Base-by-base conservation (phyloP, 2,113 vertebrate genomes). In the Mungos mungo region DNA sequence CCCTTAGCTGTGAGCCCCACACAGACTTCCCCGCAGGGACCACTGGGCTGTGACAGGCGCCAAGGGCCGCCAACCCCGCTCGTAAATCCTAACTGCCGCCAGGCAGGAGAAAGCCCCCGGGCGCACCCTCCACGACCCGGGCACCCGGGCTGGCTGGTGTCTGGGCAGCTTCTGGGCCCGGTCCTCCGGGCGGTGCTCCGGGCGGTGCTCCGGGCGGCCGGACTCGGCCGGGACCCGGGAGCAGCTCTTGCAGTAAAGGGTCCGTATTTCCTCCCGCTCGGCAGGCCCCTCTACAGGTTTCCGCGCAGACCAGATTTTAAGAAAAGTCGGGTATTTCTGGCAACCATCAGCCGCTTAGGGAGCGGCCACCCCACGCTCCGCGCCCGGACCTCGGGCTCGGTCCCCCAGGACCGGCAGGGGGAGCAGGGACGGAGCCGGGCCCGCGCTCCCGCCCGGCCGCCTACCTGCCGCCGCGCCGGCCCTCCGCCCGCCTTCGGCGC, bases 391-490 rank as follows among this genome's bases (percentile, higher is more conserved):
- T 18, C 5, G 14, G 2, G 33, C 8, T 23, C 33, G 68, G 12
- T 19, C 3, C 25, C 76, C 0, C 72, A 38, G 63, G 25, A 15
- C 31, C 0, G 8, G 41, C 23, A 16, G 33, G 33, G 3, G 45
- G 8, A n/a, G 1, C 4, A 15, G 25, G 16, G 23, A 41, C 38
- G 2, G 35, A 41, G 71, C 71, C 35, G 23, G 65, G 11, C 50
- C 50, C 33, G 47, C n/a, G 0, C 18, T 15, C 54, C 66, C 4
- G 41, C 25, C 41, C 3, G 25, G 25, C 13, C 16, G 52, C 79
- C 94, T 77, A 87, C 92, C 94, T 63, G 95, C 82, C 45, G 50
- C n/a, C n/a, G 79, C 89, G 15, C 45, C 74, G 8, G 7, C 83
- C 21, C 47, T 35, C 84, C 9, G 60, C 96, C 91, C 21, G 47